Percentiles rank a stretch among this genome's conserved stretches.
phyloP scores from a whole-genome alignment of 2,888 invertebrate species.

The Andrena bicolor region DNA sequence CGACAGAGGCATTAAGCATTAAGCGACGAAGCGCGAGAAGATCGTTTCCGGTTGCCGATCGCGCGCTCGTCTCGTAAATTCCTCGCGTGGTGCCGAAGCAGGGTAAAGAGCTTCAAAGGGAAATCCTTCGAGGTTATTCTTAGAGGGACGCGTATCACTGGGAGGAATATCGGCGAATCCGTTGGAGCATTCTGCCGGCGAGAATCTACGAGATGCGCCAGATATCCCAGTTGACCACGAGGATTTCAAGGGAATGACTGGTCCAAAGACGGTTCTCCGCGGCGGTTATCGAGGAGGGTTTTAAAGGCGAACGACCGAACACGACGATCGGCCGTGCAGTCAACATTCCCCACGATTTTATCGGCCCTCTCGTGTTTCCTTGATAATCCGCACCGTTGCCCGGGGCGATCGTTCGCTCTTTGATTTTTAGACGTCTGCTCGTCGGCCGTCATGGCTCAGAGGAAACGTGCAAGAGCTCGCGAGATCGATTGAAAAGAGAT shows the following conservation, averaged over 20 bases:
- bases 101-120: constrained; percentile 15
- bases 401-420: constrained; percentile 42
- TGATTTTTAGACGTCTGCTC: constrained; percentile 56
- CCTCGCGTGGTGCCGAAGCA: background rate
- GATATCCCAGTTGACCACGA: constrained; percentile 59
- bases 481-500: constrained; percentile 45
- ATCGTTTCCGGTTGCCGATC: constrained; percentile 9
- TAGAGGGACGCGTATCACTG: constrained; percentile 16
- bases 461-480: constrained; percentile 10
- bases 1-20: constrained; percentile 26
- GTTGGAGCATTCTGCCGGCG: constrained; percentile 31
- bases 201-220: constrained; percentile 56
- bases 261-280: constrained; percentile 39
- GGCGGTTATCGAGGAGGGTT: constrained; percentile 53
- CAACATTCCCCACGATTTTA: constrained; percentile 60
- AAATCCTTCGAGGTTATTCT: constrained; percentile 41
- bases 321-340: constrained; percentile 49
- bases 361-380: constrained; percentile 49
- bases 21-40: constrained; percentile 30
- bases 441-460: constrained; percentile 4
- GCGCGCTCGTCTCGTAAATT: constrained; percentile 8
- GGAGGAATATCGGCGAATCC: constrained; percentile 37
- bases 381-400: constrained; percentile 55
- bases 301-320: constrained; percentile 61
- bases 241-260: constrained; percentile 55